phyloP scores from a whole-genome alignment of 1,140 invertebrate species.

The Heliconius eleuchia region DNA sequence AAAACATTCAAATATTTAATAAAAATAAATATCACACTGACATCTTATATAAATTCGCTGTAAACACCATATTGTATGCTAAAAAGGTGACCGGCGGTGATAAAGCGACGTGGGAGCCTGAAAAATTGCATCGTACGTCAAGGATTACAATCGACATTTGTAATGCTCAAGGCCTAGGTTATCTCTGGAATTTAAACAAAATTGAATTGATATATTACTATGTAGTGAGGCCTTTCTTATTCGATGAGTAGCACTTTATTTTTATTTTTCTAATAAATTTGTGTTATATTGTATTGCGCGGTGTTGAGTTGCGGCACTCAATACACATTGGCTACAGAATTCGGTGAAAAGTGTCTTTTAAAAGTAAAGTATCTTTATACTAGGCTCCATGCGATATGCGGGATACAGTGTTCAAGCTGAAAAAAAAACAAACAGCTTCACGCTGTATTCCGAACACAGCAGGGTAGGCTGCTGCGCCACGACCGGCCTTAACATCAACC shows the following conservation, averaged over 20 bases:
- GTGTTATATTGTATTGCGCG: too few relatives aligned
- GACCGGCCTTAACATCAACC: too few relatives aligned
- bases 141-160: constrained; percentile 27
- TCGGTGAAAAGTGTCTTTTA: too few relatives aligned
- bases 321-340: too few relatives aligned
- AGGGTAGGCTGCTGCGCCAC: too few relatives aligned
- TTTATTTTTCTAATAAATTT: too few relatives aligned
- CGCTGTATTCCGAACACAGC: too few relatives aligned
- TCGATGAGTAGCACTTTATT: neutral
- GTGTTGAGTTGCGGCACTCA: neutral
- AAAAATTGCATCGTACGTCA: constrained; percentile 28
- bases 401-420: too few relatives aligned
- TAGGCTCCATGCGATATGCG: too few relatives aligned
- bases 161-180: constrained; percentile 14
- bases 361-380: neutral
- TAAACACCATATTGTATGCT: constrained; percentile 31
- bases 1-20: neutral
- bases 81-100: constrained; percentile 35
- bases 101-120: constrained; percentile 29
- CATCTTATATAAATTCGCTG: constrained; percentile 16
- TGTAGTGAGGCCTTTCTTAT: neutral
- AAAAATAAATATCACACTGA: neutral
- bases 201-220: neutral
- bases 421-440: too few relatives aligned
- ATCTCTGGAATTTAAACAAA: neutral